A percentile compares a stretch with the other conserved stretches of the same genome.
phyloP scores from a whole-genome alignment of 2,113 vertebrate genomes.

The Oenanthe oenanthe region DNA sequence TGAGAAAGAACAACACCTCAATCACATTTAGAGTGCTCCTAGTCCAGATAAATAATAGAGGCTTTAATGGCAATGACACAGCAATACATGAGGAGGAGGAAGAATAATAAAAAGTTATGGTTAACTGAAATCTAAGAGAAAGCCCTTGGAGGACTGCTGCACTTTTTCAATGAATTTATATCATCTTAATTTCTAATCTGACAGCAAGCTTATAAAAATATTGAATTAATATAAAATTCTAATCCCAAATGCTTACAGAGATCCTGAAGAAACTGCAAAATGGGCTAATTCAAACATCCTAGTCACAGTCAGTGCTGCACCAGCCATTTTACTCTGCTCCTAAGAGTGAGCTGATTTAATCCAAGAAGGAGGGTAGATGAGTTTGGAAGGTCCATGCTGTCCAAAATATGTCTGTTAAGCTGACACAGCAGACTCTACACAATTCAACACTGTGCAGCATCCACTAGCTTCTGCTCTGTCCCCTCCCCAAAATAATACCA shows the following conservation, averaged over 20 bases:
- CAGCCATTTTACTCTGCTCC: background rate
- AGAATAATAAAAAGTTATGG: background rate
- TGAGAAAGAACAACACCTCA: background rate
- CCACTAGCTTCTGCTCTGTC: fast-evolving
- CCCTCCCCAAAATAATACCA: fast-evolving
- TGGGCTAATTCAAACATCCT: background rate
- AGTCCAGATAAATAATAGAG: background rate
- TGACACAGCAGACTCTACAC: background rate
- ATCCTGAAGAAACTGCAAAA: background rate
- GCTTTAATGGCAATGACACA: background rate
- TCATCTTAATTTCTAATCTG: background rate
- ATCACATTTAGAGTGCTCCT: background rate
- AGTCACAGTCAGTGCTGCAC: background rate
- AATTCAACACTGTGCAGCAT: background rate
- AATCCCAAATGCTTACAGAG: background rate
- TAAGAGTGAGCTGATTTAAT: background rate
- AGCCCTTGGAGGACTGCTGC: background rate
- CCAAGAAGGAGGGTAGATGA: background rate
- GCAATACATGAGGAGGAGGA: background rate
- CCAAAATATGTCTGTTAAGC: background rate
- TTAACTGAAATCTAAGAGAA: background rate
- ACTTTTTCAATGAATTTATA: background rate
- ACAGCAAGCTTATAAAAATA: background rate
- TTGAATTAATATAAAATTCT: background rate
- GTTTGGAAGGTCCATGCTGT: background rate